Base-by-base conservation (phyloP, 2,797 vertebrate species). In the Rhodeus uyekii region DNA sequence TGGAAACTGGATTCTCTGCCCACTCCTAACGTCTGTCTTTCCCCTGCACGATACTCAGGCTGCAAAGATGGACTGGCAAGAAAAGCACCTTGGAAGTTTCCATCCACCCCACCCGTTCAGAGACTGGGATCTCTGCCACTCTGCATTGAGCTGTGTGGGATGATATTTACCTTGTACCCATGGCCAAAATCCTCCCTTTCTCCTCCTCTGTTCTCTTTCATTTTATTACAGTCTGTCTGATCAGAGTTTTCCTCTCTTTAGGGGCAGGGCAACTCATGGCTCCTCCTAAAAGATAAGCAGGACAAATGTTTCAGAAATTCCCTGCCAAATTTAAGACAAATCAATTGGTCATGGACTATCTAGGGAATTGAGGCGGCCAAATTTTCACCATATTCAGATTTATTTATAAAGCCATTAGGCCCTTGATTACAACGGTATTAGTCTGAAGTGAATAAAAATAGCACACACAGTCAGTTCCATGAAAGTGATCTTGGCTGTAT, bases 61-160 rank as follows among this genome's bases (percentile, higher is more conserved):
- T 34, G 39, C 13, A 22, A 72, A 76, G 64, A 67, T 77, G 60
- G 61, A 42, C 32, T 80, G 81, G 53, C 86, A 58, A 76, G 84
- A 84, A 83, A 78, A 85, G 61, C 80, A 78, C 75, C 83, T 32
- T 91, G 84, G 86, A 91, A 90, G 87, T 92, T 92, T 92, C 90
- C 91, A 90, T 84, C 86, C 87, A 88, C 88, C 75, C 86, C 89
- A 85, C 89, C 89, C 87, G 60, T 84, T 86, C 71, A 74, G 80
- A 71, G 18, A 61, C 82, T 42, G 58, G 86, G 71, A 88, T 50
- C 73, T 64, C 72, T 88, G 89, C 89, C 89, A 88, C 89, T 86
- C 88, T 67, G 32, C 85, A 84, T 53, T 67, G 65, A 82, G 75
- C 53, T 80, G 60, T 65, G 80, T 76, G 74, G 80, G 83, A 79